These are phyloP conservation scores for Galago senegalensis DNA, from an alignment of 2,797 vertebrate species.

Conservation along the genomic window DNA sequence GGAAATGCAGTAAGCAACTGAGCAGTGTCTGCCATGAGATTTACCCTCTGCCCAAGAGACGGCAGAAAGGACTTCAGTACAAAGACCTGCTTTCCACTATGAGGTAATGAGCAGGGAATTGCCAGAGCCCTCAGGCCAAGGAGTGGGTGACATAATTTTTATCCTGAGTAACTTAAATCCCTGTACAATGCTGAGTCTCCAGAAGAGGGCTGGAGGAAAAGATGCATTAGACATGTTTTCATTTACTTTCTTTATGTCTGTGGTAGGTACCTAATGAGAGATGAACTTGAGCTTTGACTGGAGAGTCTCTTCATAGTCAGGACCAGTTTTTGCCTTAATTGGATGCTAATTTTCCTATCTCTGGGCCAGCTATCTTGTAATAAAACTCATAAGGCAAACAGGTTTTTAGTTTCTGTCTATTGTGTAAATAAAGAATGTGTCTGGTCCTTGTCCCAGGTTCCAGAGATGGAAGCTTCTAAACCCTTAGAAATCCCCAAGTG, in stretches of 20 bases:
- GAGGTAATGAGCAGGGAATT: constrained; percentile 76
- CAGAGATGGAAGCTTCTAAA: not conserved
- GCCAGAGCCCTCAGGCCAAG: constrained; percentile 65
- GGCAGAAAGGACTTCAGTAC: constrained; percentile 69
- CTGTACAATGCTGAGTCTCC: constrained; percentile 27
- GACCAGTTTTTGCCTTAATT: not conserved
- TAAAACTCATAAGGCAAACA: constrained; percentile 40
- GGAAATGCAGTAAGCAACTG: constrained; percentile 68
- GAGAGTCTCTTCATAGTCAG: not conserved
- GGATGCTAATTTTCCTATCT: constrained; percentile 45
- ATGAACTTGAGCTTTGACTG: constrained; percentile 10
- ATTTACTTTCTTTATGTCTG: not conserved
- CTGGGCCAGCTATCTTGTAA: not conserved
- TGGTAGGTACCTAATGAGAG: not conserved
- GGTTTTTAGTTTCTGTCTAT: constrained; percentile 45
- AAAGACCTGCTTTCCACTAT: constrained; percentile 59
- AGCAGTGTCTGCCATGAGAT: constrained; percentile 76
- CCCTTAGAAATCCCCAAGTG: not conserved
- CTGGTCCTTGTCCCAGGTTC: not conserved
- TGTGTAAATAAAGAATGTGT: constrained; percentile 9
- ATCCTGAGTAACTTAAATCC: constrained; percentile 16
- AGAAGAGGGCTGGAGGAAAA: constrained; percentile 53
- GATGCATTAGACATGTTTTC: not conserved
- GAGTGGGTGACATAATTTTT: constrained; percentile 62
- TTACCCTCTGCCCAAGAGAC: constrained; percentile 65